Conservation (phyloP, 2,113 vertebrate genomes). For the Vidua macroura region DNA sequence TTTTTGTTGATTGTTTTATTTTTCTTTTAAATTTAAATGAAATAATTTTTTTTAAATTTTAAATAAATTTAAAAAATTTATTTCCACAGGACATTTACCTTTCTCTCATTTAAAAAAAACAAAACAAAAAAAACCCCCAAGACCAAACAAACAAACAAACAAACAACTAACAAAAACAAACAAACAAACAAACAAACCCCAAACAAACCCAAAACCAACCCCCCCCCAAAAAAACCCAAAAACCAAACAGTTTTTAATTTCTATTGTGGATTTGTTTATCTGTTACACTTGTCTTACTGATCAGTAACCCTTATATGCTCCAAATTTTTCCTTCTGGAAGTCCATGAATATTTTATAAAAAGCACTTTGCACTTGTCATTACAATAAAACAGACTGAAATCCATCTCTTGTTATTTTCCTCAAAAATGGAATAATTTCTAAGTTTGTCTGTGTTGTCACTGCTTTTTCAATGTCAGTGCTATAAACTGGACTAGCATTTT, state of each 20-base stretch:
- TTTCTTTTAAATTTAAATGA: not conserved
- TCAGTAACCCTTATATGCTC: not conserved
- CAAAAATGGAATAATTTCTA: not conserved
- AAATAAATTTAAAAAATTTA: not conserved
- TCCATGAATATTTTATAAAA: not conserved
- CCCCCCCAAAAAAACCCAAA: too few relatives aligned
- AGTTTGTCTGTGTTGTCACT: not conserved
- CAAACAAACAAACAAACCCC: too few relatives aligned
- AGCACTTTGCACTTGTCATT: not conserved
- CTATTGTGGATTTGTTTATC: not conserved
- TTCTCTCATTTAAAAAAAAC: not conserved
- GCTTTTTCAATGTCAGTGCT: not conserved
- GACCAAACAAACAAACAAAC: too few relatives aligned
- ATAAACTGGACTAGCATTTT: not conserved
- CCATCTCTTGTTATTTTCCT: not conserved
- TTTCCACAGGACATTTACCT: not conserved
- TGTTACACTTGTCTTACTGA: not conserved
- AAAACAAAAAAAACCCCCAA: too few relatives aligned
- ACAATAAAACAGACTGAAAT: not conserved
- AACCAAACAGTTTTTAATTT: not conserved
- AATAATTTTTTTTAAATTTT: not conserved
- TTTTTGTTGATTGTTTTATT: not conserved
- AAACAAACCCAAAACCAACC: too few relatives aligned
- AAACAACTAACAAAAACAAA: too few relatives aligned
- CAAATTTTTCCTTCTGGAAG: not conserved